Evolutionary conservation across 2,113 vertebrate genomes (phyloP).

Genomic region (Trogon melanurus): DNA sequence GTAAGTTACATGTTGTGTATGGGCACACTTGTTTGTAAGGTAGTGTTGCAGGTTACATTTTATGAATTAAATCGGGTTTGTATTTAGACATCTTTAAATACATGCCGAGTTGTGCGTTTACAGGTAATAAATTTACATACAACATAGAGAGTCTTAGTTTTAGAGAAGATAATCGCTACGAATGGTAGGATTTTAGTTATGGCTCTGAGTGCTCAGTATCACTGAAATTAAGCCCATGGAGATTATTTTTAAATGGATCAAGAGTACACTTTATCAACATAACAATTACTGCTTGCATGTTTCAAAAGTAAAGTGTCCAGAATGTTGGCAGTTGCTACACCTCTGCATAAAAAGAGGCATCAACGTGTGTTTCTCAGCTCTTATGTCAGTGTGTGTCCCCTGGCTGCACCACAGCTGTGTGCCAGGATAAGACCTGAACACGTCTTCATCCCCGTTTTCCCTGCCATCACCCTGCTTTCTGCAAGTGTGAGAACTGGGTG

Average conservation of each 20-base stretch:
- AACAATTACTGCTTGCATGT: background rate
- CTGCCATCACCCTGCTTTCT: background rate
- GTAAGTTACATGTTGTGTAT: background rate
- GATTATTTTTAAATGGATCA: background rate
- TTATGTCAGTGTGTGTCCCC: rapidly evolving
- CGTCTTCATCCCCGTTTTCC: rapidly evolving
- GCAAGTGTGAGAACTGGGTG: rapidly evolving
- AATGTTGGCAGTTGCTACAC: background rate
- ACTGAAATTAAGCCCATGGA: background rate
- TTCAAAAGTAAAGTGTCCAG: background rate
- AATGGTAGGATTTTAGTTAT: background rate
- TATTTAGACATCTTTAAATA: background rate
- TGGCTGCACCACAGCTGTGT: background rate
- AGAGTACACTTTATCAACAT: background rate
- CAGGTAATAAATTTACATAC: background rate
- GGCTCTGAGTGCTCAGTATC: background rate
- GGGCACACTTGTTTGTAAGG: background rate
- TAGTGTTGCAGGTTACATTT: background rate
- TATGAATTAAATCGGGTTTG: background rate
- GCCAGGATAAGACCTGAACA: background rate
- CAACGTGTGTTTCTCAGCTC: background rate
- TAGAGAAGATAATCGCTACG: background rate
- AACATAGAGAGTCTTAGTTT: background rate
- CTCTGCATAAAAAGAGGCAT: background rate
- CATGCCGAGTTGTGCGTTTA: background rate